Evolutionary conservation across 2,113 vertebrate genomes (phyloP), one percentile per base, ranked within the genome.

Genomic region (Notechis scutatus): DNA sequence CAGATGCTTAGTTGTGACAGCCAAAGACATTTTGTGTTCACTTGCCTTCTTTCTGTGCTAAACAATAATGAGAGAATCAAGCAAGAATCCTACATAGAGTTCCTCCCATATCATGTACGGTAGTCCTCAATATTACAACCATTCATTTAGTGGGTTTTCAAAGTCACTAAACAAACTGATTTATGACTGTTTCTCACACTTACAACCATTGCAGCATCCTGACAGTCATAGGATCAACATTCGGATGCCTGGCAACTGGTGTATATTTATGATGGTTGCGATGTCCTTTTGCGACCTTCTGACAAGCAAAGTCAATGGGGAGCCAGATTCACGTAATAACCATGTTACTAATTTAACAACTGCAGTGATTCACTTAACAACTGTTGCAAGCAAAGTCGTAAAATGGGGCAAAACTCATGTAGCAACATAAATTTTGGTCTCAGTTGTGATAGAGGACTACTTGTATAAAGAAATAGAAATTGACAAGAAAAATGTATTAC

Each of bases 1-100:
- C 94, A 94, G 94, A 92, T 94, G 47, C 10, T 61, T 90, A 90
- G 85, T 56, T 34, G 2, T 91, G 90, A 92, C 92, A 95, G 95
- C 8, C 47, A 69, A 23, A 23, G 0, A 0, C 57, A 90, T 29
- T 8, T 69, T 52, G 89, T 55, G 55, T 4, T 85, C 0, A 0
- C 15, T 90, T 34, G 29, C 3, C 45, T 24, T 11, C 12, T 69
- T 55, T 15, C 21, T 34, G 39, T 42, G n/a, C 29, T 94, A 6
- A 90, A 18, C 45, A 59, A 15, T 26, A 24, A 8, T 54, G 88
- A 81, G n/a, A 15, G 59, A 90, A 54, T 34, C 45, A 85, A 56
- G 12, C 26, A 47, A 61, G 55, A 86, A n/a, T 47, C 4, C 2
- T 34, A 11, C 59, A 26, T 18, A 29, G 69, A 18, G 89, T 47